Base-by-base conservation (phyloP, 2,113 vertebrate species). In the Empidonax traillii region DNA sequence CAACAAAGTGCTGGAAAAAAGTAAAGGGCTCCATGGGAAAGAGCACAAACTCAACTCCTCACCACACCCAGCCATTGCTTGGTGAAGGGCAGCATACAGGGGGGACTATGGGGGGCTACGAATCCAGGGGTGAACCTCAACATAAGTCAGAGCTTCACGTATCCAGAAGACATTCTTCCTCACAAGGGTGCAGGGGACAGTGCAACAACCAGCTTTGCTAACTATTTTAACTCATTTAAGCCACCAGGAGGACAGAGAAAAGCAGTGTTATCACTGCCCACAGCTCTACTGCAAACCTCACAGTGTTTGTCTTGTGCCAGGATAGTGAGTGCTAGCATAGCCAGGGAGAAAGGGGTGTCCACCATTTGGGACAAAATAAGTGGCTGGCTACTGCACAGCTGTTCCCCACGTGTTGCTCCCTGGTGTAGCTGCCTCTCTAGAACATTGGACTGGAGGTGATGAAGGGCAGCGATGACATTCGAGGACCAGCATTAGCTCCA, bases 271-370 rank as follows among this genome's bases (percentile, higher is more conserved):
- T 19, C 24, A 17, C 33, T 41, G 21, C 35, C 62, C 41, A 43
- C 25, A 63, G 75, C 30, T 4, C 21, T 44, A 14, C 13, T 51
- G 13, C 39, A 81, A 78, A 14, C 28, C 31, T 66, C 66, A 31
- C 15, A 6, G 56, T 5, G 5, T 68, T 76, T 83, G 58, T 25
- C 24, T 11, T 39, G 10, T 65, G 51, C 7, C 69, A 87, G 39
- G 9, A 67, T 22, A 28, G 39, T 27, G 31, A 47, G 21, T 0
- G 0, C 30, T 43, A 22, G 5, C 12, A 47, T 1, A 2, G 23
- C 3, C 11, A 41, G 31, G 8, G 23, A 52, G 23, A 82, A 79
- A 78, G 16, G 5, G 12, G 4, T 58, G 7, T 71, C 51, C 16
- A 25, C 58, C n/a, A 23, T 37, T 35, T 73, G 51, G 53, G 68